Evolutionary conservation across 2,888 invertebrate genomes (phyloP).

Genomic region (Clostera curtula): DNA sequence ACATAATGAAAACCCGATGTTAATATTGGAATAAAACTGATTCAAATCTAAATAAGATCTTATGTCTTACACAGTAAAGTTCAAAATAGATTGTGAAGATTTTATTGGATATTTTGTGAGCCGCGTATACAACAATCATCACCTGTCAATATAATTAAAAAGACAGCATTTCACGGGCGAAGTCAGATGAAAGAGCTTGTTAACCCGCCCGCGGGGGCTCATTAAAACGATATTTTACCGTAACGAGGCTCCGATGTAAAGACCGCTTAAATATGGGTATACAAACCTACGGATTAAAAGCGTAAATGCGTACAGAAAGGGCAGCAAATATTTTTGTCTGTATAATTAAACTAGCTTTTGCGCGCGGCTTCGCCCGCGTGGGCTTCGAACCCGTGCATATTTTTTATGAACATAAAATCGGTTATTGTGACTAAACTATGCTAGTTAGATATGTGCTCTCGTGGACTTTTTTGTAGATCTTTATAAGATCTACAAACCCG

Average conservation of each 20-base stretch:
- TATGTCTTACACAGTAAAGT: conserved; percentile 4
- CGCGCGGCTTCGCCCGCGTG: too few species aligned
- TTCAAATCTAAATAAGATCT: conserved; percentile 1
- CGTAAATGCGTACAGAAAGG: too few species aligned
- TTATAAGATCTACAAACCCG: too few species aligned
- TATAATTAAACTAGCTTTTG: too few species aligned
- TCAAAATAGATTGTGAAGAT: neutral
- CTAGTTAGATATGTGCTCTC: too few species aligned
- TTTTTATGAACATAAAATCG: too few species aligned
- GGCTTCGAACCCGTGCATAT: too few species aligned
- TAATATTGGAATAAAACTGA: conserved; percentile 5
- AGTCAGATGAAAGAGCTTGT: conserved; percentile 53
- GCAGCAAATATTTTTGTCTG: too few species aligned
- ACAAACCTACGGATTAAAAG: too few species aligned
- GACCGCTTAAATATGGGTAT: conserved; percentile 24
- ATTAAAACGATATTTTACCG: conserved; percentile 53
- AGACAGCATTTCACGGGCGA: conserved; percentile 38
- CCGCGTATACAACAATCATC: conserved; percentile 29
- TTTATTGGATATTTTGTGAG: conserved; percentile 3
- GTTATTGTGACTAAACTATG: too few species aligned
- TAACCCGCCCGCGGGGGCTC: conserved; percentile 42
- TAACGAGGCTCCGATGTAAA: conserved; percentile 36
- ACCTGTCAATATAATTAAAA: conserved; percentile 59
- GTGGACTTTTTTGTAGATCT: too few species aligned
- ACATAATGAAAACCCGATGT: conserved; percentile 16